Evolutionary conservation across 2,888 invertebrate species (phyloP).

Genomic region (Bombylius major): DNA sequence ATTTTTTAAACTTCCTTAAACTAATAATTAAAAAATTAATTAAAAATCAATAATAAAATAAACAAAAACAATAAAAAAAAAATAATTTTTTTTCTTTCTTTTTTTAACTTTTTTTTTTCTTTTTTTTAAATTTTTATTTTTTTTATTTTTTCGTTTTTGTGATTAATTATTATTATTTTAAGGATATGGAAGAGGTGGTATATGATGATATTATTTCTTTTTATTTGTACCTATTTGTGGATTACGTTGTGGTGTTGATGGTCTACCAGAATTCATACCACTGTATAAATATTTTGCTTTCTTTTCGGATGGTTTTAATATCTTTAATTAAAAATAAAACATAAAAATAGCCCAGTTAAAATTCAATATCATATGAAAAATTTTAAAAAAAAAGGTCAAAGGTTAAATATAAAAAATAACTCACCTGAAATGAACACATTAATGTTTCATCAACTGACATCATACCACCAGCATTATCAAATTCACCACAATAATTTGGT

Average conservation of each 20-base stretch:
- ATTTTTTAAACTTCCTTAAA: too few relatives aligned
- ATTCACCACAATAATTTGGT: conserved; percentile 96
- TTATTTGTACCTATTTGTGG: conserved; percentile 39
- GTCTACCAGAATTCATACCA: conserved; percentile 74
- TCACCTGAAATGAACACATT: conserved; percentile 98
- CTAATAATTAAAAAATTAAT: too few relatives aligned
- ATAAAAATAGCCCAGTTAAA: background rate
- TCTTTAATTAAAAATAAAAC: conserved; percentile 45
- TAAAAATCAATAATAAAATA: too few relatives aligned
- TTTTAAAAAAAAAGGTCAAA: background rate
- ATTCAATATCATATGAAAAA: background rate
- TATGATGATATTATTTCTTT: conserved; percentile 31
- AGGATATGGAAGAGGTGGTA: conserved; percentile 5
- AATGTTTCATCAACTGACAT: conserved; percentile 98
- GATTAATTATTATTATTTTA: background rate
- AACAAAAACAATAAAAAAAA: too few relatives aligned
- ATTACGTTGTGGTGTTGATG: conserved; percentile 73
- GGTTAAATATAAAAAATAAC: conserved; percentile 8
- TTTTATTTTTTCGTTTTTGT: too few relatives aligned
- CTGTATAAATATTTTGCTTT: conserved; percentile 98
- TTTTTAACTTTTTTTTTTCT: too few relatives aligned
- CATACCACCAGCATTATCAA: conserved; percentile 98
- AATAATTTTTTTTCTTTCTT: too few relatives aligned
- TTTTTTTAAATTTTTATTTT: too few relatives aligned
- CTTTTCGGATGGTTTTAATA: conserved; percentile 98